Evolutionary conservation across 2,797 vertebrate genomes (phyloP), one percentile per base, ranked within the genome.

Genomic region (Dryobates pubescens): DNA sequence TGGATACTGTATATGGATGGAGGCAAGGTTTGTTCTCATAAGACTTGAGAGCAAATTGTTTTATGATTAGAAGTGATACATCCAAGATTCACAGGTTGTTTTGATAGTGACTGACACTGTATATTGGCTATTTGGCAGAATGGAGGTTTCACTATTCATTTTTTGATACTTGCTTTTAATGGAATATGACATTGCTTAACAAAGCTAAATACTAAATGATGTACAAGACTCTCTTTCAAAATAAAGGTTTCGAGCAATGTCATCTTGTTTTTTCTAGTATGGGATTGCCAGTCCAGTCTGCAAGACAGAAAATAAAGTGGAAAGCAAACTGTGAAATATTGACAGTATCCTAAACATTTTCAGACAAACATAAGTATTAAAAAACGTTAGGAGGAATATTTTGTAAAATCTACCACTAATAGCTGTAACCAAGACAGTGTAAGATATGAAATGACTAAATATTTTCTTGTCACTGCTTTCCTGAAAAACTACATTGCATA

Each of bases 111-210:
- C 88, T 97, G 94, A 76, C 95, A 88, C 62, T 2, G 2, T 72
- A 64, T 77, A 93, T 75, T 93, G 88, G 67, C 24, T 86, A 29
- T 67, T 87, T 94, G 95, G 92, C 92, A 93, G 56, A 64, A 58
- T n/a, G 22, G 64, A 93, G 70, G 65, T 86, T 90, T 97, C 96
- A 96, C 65, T 68, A 86, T 90, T 96, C 51, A 96, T 97, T 96
- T 91, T 79, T 69, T 68, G 47, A 18, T 90, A 59, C 36, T 96
- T 94, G 75, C 20, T 85, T 96, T 96, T 96, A 96, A 97, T 96
- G 29, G 62, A 77, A 69, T 81, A 77, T 95, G 96, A 96, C 95
- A 96, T 24, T 74, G 24, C 17, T 92, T 91, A 94, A 95, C 82
- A 95, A 82, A 93, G 82, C 36, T 91, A 93, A 92, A 83, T 20